Percentiles rank a stretch among this genome's conserved stretches.
Evolutionary conservation across 2,888 invertebrate species (phyloP).

Genomic region (Oscheius myriophilus): DNA sequence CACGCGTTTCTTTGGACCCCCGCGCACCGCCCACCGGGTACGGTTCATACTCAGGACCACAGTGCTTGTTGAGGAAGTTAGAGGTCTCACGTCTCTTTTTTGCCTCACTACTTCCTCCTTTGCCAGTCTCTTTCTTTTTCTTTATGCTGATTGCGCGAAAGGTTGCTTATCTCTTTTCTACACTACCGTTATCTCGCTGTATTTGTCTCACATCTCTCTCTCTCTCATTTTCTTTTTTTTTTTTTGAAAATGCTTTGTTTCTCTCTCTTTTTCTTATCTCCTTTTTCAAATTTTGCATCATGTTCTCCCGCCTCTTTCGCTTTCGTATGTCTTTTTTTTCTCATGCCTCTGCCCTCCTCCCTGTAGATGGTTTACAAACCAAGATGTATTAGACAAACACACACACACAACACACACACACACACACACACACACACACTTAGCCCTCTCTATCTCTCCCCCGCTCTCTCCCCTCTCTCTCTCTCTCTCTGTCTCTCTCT

Average conservation of each 20-base stretch:
- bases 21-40: constrained; percentile 23
- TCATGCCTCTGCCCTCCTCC: too few species aligned
- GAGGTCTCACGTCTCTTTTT: neutral
- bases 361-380: too few species aligned
- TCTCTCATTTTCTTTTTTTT: neutral
- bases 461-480: neutral
- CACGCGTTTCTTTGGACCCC: constrained; percentile 3
- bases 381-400: too few species aligned
- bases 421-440: too few species aligned
- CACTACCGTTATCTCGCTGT: too few species aligned
- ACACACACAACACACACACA: too few species aligned
- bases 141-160: neutral
- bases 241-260: too few species aligned
- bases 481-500: too few species aligned
- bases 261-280: neutral
- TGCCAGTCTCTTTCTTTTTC: constrained; percentile 1
- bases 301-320: too few species aligned
- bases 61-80: neutral
- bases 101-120: constrained; percentile 1
- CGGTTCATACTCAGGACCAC: neutral
- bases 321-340: neutral
- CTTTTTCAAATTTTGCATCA: too few species aligned
- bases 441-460: neutral
- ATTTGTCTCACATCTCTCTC: too few species aligned
- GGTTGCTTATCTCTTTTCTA: neutral